Evolutionary conservation across 2,888 invertebrate species (phyloP).

Genomic region (Volucella inflata): DNA sequence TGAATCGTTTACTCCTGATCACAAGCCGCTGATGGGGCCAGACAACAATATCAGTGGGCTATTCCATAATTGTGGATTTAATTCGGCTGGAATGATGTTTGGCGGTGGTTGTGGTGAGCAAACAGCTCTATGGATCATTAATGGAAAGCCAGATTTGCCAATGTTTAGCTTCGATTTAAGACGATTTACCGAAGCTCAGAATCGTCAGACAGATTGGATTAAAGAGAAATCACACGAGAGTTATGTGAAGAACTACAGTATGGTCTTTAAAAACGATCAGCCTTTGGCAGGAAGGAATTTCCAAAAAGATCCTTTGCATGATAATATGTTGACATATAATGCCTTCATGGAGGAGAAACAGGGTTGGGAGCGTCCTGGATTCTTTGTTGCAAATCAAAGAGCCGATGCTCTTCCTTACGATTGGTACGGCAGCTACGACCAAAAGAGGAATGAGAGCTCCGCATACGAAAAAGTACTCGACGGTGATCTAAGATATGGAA

Average conservation of each 20-base stretch:
- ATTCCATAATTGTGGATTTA: conserved; percentile 94
- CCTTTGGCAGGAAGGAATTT: conserved; percentile 91
- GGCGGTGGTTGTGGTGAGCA: conserved; percentile 94
- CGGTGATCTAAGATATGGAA: conserved; percentile 90
- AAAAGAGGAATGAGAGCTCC: conserved; percentile 87
- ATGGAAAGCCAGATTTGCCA: conserved; percentile 92
- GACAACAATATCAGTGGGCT: conserved; percentile 88
- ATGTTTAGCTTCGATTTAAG: conserved; percentile 95
- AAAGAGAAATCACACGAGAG: conserved; percentile 94
- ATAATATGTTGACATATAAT: conserved; percentile 87
- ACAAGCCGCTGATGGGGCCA: conserved; percentile 93
- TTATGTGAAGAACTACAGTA: conserved; percentile 93
- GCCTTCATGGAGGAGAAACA: conserved; percentile 94
- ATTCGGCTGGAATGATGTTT: conserved; percentile 96
- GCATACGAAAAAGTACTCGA: conserved; percentile 89
- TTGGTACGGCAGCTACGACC: conserved; percentile 93
- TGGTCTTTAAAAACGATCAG: conserved; percentile 93
- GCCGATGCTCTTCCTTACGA: conserved; percentile 87
- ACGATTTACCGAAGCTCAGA: conserved; percentile 90
- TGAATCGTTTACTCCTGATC: conserved; percentile 96
- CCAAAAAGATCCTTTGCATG: conserved; percentile 88
- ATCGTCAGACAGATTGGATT: conserved; percentile 89
- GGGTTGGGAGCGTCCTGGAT: conserved; percentile 94
- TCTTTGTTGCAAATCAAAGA: conserved; percentile 86
- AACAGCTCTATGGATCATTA: conserved; percentile 92